Evolutionary conservation across 1,140 invertebrate genomes (phyloP), one percentile per base, ranked within the genome.

Genomic region (Heliconius nattereri): DNA sequence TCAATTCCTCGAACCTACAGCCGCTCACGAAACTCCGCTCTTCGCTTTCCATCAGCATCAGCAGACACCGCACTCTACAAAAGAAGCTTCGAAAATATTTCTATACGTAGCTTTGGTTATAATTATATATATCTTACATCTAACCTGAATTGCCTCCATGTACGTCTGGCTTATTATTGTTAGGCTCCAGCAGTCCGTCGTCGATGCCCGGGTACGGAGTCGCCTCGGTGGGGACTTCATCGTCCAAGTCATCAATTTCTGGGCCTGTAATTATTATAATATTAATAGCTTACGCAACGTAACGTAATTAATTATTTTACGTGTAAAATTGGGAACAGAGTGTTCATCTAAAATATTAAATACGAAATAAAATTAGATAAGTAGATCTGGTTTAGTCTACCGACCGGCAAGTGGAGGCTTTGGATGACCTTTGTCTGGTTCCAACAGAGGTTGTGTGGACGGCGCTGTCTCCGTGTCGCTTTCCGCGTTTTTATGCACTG

Each of bases 181-280:
- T 82, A 0, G 85, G 81, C 11, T 92, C 89, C 26, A 93, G 83
- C 7, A 92, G 86, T 0, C 92, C 91, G 74, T 92, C 91, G 75
- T 93, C 92, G 57, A 92, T 90, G 73, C 91, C 92, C 7, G 85
- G 87, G 81, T 83, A 90, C 0, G 87, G 88, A 0, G 82, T 83
- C 0, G 82, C 66, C 19, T 82, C 83, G 2, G 74, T 77, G 9
- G 83, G 84, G 19, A 81, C 80, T 6, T 91, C 89, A 19, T 86
- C 87, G 23, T 89, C 91, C 35, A 93, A 73, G 73, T 93, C 92
- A 32, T 93, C 92, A 37, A 92, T 85, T 79, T 93, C 92, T 49
- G 90, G 90, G 73, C 89, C 92, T 93, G 79, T 7, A 49, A 80
- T 52, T 66, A 66, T 66, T 20, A 52, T 52, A 20, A 52, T 35